Evolutionary conservation across 2,888 invertebrate genomes (phyloP).

Genomic region (Hyppa rectilinea): DNA sequence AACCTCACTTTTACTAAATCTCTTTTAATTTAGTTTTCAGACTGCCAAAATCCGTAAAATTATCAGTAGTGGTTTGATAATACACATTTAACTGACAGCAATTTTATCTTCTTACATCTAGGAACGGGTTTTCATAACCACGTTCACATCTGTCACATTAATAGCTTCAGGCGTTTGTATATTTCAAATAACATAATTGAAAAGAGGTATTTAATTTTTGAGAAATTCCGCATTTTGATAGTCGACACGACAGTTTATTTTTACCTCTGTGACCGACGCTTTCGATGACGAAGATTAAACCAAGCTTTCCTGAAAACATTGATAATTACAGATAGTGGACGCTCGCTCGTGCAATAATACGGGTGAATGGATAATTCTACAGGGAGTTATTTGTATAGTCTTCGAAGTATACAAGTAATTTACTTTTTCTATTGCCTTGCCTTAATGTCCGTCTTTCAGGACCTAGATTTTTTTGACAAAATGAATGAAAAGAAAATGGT

Average conservation of each 20-base stretch:
- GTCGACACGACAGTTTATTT: not conserved
- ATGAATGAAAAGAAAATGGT: too few relatives aligned
- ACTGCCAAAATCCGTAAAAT: too few relatives aligned
- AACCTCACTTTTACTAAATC: too few relatives aligned
- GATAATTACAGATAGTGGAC: not conserved
- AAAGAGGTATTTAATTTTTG: too few relatives aligned
- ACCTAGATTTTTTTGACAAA: not conserved
- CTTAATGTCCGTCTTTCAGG: not conserved
- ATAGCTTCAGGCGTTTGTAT: not conserved
- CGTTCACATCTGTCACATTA: too few relatives aligned
- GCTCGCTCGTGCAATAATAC: not conserved
- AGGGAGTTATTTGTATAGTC: slow-evolving; percentile 17
- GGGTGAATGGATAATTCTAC: slow-evolving; percentile 5
- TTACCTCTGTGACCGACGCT: not conserved
- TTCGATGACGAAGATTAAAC: not conserved
- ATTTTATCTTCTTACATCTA: too few relatives aligned
- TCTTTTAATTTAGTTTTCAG: too few relatives aligned
- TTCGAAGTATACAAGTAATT: not conserved
- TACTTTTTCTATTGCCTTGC: not conserved
- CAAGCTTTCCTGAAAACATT: not conserved
- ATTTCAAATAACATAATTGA: not conserved
- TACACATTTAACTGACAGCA: too few relatives aligned
- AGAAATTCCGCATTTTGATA: not conserved
- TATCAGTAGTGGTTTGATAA: too few relatives aligned
- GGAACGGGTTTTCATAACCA: too few relatives aligned